Conservation (phyloP, 2,797 vertebrate species). For the Sternarchorhynchus goeldii region DNA sequence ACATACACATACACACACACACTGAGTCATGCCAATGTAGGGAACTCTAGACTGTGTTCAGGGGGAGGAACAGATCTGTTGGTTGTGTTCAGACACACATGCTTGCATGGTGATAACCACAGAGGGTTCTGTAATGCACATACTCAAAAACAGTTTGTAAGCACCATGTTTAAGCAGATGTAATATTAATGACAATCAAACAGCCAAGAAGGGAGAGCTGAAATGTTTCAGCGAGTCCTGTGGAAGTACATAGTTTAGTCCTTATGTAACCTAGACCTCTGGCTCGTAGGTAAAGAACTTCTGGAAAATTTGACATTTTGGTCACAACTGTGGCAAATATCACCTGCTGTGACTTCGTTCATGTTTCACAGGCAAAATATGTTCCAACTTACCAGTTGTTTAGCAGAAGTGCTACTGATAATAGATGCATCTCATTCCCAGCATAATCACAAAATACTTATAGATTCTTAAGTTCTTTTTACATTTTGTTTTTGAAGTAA, state of each 20-base stretch:
- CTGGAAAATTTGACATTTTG: slow-evolving; percentile 18
- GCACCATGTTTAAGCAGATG: slow-evolving; percentile 57
- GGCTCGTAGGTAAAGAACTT: slow-evolving; percentile 14
- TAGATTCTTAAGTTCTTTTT: too few relatives aligned
- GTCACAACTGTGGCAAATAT: slow-evolving; percentile 21
- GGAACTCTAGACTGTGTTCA: too few relatives aligned
- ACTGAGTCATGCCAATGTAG: neutral
- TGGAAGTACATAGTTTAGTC: slow-evolving; percentile 48
- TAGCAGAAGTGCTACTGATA: too few relatives aligned
- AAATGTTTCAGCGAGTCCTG: slow-evolving; percentile 10
- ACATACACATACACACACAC: slow-evolving; percentile 54
- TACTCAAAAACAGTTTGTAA: slow-evolving; percentile 32
- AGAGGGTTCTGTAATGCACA: neutral
- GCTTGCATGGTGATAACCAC: slow-evolving; percentile 20
- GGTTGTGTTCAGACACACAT: neutral
- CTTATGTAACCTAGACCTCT: slow-evolving; percentile 30
- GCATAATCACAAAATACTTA: too few relatives aligned
- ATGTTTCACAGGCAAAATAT: too few relatives aligned
- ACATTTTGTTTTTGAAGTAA: too few relatives aligned
- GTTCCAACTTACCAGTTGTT: too few relatives aligned
- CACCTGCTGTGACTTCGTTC: neutral
- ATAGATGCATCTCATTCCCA: too few relatives aligned
- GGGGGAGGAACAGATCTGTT: neutral
- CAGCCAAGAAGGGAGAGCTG: slow-evolving; percentile 6
- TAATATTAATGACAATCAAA: too few relatives aligned